A percentile compares a stretch with the other conserved stretches of the same genome.
phyloP scores from a whole-genome alignment of 2,797 vertebrate species.

The Lacerta agilis region DNA sequence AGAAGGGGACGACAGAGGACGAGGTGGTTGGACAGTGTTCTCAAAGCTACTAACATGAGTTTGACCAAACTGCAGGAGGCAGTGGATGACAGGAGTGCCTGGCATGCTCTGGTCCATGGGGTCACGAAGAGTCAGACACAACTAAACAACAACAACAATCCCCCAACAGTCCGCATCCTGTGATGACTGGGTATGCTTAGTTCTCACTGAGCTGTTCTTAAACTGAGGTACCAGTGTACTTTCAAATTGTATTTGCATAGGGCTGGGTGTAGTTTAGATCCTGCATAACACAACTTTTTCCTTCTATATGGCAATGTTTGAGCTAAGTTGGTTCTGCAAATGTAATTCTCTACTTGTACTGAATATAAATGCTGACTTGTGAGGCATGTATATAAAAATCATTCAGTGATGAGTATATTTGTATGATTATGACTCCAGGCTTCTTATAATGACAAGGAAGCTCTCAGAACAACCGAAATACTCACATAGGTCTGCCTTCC shows the following conservation, averaged over 20 bases:
- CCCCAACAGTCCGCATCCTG: no score
- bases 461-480: slow-evolving; percentile 38
- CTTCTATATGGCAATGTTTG: not conserved
- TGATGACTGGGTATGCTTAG: no score
- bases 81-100: no score
- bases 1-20: no score
- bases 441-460: not conserved
- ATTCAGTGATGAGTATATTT: not conserved
- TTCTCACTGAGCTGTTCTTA: no score
- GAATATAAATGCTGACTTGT: not conserved
- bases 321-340: not conserved
- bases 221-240: not conserved
- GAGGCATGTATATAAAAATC: not conserved
- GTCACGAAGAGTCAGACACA: no score
- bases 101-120: no score
- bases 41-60: no score
- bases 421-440: not conserved
- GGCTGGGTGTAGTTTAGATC: not conserved
- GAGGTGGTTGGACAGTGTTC: no score
- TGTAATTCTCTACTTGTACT: not conserved
- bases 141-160: no score
- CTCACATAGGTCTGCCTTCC: slow-evolving; percentile 73
- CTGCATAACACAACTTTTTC: not conserved
- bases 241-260: not conserved
- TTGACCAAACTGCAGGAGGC: no score